These are phyloP conservation scores for Galaxea fascicularis DNA, from an alignment of 92 coral and sea anemone genomes.

Conservation along the genomic window DNA sequence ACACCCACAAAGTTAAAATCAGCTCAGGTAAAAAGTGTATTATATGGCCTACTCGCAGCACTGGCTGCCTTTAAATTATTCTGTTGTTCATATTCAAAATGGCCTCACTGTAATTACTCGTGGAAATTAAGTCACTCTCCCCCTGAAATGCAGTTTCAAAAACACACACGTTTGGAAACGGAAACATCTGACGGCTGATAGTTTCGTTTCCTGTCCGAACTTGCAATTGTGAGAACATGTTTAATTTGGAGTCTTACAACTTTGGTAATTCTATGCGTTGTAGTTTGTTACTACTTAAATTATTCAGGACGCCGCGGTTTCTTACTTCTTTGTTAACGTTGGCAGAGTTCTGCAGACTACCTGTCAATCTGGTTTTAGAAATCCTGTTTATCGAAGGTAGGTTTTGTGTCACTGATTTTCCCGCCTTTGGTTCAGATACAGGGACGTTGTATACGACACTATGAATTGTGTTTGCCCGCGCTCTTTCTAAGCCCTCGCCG, in stretches of 20 bases:
- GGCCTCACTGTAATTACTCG: too few species aligned
- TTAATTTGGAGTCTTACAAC: background rate
- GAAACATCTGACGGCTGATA: background rate
- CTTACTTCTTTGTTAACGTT: background rate
- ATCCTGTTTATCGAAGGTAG: slow-evolving; percentile 20
- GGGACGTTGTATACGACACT: slow-evolving; percentile 30
- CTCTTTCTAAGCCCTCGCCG: background rate
- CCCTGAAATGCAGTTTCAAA: too few species aligned
- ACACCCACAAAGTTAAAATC: too few species aligned
- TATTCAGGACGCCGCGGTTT: background rate
- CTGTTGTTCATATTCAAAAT: too few species aligned
- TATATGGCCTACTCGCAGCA: too few species aligned
- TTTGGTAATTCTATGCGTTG: slow-evolving; percentile 22
- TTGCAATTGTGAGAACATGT: background rate
- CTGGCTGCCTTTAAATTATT: too few species aligned
- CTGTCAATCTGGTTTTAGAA: background rate
- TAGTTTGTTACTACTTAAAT: background rate
- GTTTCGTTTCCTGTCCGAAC: background rate
- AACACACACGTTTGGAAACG: too few species aligned
- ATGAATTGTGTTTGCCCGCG: slow-evolving; percentile 35
- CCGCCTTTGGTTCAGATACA: slow-evolving; percentile 7
- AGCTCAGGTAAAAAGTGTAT: too few species aligned
- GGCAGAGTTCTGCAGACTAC: background rate
- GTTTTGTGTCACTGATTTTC: background rate
- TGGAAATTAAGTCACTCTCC: too few species aligned